A percentile compares a stretch with the other conserved stretches of the same genome.
Evolutionary conservation across 1,140 invertebrate genomes (phyloP).

Genomic region (Apis laboriosa): DNA sequence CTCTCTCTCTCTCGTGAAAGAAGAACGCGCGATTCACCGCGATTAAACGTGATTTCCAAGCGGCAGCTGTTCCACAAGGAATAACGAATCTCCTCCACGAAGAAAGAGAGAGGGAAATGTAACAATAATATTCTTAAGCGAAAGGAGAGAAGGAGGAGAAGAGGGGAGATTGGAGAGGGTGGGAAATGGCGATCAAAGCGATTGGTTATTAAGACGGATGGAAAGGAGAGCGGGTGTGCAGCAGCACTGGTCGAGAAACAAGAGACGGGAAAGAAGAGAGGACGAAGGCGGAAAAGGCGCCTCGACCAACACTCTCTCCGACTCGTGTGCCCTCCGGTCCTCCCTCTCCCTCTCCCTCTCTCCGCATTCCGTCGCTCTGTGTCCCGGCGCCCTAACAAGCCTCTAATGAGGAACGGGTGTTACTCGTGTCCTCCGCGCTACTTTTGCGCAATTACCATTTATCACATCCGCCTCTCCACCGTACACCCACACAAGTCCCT

Average conservation of each 20-base stretch:
- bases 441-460: constrained; percentile 76
- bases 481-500: background rate
- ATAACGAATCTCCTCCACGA: background rate
- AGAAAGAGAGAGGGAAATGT: background rate
- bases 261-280: constrained; percentile 36
- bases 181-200: constrained; percentile 33
- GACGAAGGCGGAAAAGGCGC: constrained; percentile 57
- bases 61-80: background rate
- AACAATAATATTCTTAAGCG: background rate
- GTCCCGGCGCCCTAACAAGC: constrained; percentile 73
- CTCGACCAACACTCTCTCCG: constrained; percentile 56
- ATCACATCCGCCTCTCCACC: constrained; percentile 68
- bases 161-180: background rate
- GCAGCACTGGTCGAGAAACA: constrained; percentile 33
- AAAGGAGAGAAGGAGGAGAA: no score
- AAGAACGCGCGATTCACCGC: constrained; percentile 12
- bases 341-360: constrained; percentile 11
- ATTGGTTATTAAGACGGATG: constrained; percentile 47
- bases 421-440: constrained; percentile 69
- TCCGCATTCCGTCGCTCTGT: constrained; percentile 72
- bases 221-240: constrained; percentile 1
- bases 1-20: background rate
- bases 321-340: constrained; percentile 62
- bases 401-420: constrained; percentile 79
- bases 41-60: constrained; percentile 36